Evolutionary conservation across 2,797 vertebrate species (phyloP).

Genomic region (Spinibarbus caldwelli): DNA sequence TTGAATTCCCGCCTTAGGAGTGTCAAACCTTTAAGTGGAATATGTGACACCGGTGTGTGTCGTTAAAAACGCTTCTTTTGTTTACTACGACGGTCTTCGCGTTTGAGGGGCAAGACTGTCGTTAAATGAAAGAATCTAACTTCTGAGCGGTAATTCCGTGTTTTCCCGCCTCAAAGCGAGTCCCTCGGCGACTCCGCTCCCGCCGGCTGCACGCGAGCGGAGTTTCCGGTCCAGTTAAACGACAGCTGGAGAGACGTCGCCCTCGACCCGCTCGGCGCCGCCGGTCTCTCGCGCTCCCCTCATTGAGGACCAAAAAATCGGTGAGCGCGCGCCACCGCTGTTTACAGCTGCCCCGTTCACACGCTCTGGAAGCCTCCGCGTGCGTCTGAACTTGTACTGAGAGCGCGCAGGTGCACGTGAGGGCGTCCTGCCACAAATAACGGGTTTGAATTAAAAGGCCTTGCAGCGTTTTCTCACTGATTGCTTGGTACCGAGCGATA

Average conservation of each 20-base stretch:
- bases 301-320: not conserved
- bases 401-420: conserved; percentile 41
- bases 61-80: not conserved
- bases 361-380: conserved; percentile 8
- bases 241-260: conserved; percentile 16
- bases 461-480: not conserved
- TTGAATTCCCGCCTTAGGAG: not conserved
- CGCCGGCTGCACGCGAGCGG: not conserved
- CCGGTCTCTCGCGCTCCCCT: conserved; percentile 1
- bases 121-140: not conserved
- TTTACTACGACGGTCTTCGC: not conserved
- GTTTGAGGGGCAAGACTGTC: not conserved
- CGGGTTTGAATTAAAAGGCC: not conserved
- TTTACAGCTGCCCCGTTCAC: conserved; percentile 30
- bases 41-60: not conserved
- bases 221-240: conserved; percentile 15
- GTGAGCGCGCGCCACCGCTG: conserved; percentile 7
- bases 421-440: conserved; percentile 11
- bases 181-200: not conserved
- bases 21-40: not conserved
- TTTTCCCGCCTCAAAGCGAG: not conserved
- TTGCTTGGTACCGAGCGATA: not conserved
- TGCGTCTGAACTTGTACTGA: conserved; percentile 28
- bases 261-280: not conserved
- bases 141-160: not conserved